phyloP scores from a whole-genome alignment of 1,140 invertebrate species.

The Rhysida immarginata region DNA sequence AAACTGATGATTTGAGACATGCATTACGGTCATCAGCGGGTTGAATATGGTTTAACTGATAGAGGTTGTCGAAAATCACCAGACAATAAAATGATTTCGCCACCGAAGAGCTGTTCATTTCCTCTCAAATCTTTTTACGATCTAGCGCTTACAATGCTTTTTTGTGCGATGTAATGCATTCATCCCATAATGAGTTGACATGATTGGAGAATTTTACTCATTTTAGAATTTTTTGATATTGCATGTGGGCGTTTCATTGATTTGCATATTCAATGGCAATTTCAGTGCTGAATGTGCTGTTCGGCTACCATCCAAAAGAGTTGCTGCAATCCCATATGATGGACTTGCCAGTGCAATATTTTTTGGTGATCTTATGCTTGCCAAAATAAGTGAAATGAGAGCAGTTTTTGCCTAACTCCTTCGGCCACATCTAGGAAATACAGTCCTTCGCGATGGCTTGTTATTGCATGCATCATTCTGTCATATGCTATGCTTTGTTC shows the following conservation, averaged over 20 bases:
- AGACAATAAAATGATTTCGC: conserved; percentile 25
- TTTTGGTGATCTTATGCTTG: conserved; percentile 10
- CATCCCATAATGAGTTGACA: conserved; percentile 18
- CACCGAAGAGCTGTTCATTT: conserved; percentile 21
- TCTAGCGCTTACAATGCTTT: conserved; percentile 22
- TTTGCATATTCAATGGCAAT: too few species aligned
- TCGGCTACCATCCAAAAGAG: conserved; percentile 32
- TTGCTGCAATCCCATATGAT: conserved; percentile 39
- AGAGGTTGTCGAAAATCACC: conserved; percentile 35
- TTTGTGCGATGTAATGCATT: conserved; percentile 11
- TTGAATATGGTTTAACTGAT: conserved; percentile 29
- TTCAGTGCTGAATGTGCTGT: conserved; percentile 37
- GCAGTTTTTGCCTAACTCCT: conserved; percentile 5
- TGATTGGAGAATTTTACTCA: too few species aligned
- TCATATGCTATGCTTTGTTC: conserved; percentile 2
- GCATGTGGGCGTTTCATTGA: too few species aligned
- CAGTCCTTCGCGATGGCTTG: neutral
- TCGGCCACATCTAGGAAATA: conserved; percentile 9
- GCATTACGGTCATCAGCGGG: conserved; percentile 25
- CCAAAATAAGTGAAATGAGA: conserved; percentile 13
- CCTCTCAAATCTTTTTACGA: conserved; percentile 20
- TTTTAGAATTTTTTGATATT: conserved; percentile 24
- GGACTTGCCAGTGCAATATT: conserved; percentile 30
- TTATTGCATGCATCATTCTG: conserved; percentile 5
- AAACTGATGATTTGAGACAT: too few species aligned